Evolutionary conservation across 2,888 invertebrate genomes (phyloP).

Genomic region (Listrodromus nycthemerus): DNA sequence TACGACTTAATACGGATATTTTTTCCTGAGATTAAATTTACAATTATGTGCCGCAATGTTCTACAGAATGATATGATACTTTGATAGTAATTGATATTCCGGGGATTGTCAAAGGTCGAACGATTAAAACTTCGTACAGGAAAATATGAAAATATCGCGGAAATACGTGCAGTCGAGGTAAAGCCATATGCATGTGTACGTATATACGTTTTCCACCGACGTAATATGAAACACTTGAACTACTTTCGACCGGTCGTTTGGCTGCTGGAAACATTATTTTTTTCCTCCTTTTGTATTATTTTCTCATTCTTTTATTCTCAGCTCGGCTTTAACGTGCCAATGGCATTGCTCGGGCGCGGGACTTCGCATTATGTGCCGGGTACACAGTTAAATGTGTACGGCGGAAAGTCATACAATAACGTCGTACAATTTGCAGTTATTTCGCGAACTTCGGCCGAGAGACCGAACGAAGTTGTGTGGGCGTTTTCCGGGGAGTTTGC

Average conservation of each 20-base stretch:
- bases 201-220: slow-evolving; percentile 48
- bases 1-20: slow-evolving; percentile 29
- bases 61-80: slow-evolving; percentile 41
- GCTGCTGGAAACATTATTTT: slow-evolving; percentile 65
- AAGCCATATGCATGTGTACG: not conserved
- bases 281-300: slow-evolving; percentile 46
- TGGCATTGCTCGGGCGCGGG: slow-evolving; percentile 41
- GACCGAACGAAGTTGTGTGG: slow-evolving; percentile 59
- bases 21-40: slow-evolving; percentile 12
- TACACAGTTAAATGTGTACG: slow-evolving; percentile 13
- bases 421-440: slow-evolving; percentile 65
- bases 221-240: slow-evolving; percentile 72
- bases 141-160: slow-evolving; percentile 60
- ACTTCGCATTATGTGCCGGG: slow-evolving; percentile 17
- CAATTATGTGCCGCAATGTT: slow-evolving; percentile 40
- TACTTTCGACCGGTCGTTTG: slow-evolving; percentile 68
- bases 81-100: slow-evolving; percentile 58
- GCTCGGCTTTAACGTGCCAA: slow-evolving; percentile 57
- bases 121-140: slow-evolving; percentile 61
- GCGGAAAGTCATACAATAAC: not conserved
- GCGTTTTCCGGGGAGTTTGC: slow-evolving; percentile 64
- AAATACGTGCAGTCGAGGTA: slow-evolving; percentile 41
- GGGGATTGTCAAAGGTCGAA: slow-evolving; percentile 53
- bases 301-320: slow-evolving; percentile 58
- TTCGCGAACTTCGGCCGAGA: slow-evolving; percentile 46